A percentile compares a stretch with the other conserved stretches of the same genome.
Conservation (phyloP, 1,140 invertebrate species). For the Penaeus japonicus region DNA sequence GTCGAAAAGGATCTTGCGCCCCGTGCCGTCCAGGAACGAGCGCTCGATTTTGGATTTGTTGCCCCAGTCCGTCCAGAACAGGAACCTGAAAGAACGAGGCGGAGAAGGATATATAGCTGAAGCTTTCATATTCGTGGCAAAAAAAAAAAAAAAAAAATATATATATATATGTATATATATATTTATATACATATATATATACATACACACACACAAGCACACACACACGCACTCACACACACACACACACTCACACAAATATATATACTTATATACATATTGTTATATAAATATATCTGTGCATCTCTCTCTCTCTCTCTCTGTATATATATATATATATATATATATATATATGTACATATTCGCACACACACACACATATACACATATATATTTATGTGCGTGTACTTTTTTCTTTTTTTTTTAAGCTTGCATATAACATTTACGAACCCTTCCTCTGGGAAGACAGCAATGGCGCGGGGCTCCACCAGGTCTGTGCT, state of each 20-base stretch:
- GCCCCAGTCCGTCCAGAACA: slow-evolving; percentile 97
- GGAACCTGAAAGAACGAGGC: slow-evolving; percentile 69
- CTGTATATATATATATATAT: neutral
- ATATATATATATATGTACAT: neutral
- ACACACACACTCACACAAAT: neutral
- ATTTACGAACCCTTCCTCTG: slow-evolving; percentile 75
- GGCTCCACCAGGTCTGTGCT: slow-evolving; percentile 84
- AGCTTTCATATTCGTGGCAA: neutral
- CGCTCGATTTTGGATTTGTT: slow-evolving; percentile 84
- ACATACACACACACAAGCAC: too few relatives aligned
- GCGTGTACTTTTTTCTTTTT: neutral
- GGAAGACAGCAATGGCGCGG: slow-evolving; percentile 82
- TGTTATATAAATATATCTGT: too few relatives aligned
- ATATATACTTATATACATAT: neutral
- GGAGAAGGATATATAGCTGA: neutral
- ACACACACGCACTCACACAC: too few relatives aligned
- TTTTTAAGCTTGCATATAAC: too few relatives aligned
- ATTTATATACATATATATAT: too few relatives aligned
- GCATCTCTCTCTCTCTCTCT: too few relatives aligned
- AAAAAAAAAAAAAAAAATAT: neutral
- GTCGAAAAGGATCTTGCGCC: slow-evolving; percentile 77
- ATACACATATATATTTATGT: neutral
- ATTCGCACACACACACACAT: neutral
- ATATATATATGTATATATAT: too few relatives aligned
- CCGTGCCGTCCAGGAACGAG: slow-evolving; percentile 84